These are phyloP conservation scores for Picus viridis DNA, from an alignment of 2,797 vertebrate species.

Conservation along the genomic window DNA sequence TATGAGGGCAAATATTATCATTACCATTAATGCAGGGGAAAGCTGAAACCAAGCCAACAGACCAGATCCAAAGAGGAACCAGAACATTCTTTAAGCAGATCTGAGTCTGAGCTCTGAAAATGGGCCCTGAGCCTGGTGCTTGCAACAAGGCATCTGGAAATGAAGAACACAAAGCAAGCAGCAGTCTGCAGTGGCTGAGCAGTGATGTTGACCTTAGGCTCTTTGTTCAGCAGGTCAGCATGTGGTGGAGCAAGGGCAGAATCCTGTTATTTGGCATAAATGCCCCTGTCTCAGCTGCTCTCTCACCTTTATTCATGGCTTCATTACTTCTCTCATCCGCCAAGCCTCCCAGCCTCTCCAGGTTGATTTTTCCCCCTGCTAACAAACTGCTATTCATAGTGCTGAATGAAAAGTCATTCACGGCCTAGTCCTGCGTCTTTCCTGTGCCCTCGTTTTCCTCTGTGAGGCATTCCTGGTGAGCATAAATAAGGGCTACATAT, in stretches of 20 bases:
- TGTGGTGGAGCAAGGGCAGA: background rate
- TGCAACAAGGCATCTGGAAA: background rate
- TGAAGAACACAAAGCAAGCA: background rate
- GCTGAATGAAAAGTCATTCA: background rate
- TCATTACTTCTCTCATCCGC: background rate
- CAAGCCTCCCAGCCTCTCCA: background rate
- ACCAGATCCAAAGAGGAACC: background rate
- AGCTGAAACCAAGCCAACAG: background rate
- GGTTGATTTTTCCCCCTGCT: fast-evolving
- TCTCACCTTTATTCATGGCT: background rate
- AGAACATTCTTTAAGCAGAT: slow-evolving; percentile 5
- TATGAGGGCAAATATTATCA: background rate
- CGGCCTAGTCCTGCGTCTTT: background rate
- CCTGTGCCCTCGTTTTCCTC: background rate
- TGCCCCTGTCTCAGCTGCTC: background rate
- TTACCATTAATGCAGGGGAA: background rate
- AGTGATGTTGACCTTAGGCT: background rate
- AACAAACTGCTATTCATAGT: background rate
- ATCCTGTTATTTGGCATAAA: background rate
- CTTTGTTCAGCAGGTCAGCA: background rate
- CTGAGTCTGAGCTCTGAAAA: background rate
- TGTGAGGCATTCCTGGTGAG: background rate
- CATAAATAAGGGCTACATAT: background rate
- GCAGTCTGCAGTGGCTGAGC: background rate
- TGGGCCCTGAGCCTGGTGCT: background rate